Evolutionary conservation across 37 sponge, comb jelly and placozoan genomes (phyloP).

Genomic region (Halichondria panicea): DNA sequence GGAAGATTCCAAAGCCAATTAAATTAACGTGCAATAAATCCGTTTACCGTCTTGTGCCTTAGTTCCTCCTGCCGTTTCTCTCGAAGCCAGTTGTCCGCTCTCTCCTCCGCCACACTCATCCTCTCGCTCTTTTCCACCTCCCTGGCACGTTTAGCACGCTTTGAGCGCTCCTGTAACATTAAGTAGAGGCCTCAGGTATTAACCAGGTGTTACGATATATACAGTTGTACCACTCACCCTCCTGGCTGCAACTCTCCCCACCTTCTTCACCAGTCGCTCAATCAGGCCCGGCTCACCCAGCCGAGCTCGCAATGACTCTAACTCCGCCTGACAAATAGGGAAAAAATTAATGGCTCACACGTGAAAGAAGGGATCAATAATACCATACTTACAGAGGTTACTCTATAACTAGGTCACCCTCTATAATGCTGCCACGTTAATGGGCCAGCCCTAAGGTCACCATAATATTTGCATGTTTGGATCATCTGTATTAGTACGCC

Average conservation of each 20-base stretch:
- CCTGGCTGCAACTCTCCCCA: neutral
- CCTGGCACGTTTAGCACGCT: neutral
- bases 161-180: too few species aligned
- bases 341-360: too few species aligned
- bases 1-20: neutral
- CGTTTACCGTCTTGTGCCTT: slow-evolving; percentile 24
- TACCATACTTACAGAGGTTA: too few species aligned
- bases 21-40: neutral
- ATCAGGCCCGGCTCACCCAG: neutral
- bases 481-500: too few species aligned
- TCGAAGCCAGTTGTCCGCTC: neutral
- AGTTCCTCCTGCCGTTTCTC: slow-evolving; percentile 28
- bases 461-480: too few species aligned
- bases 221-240: neutral
- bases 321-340: too few species aligned
- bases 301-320: neutral
- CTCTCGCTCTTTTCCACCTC: slow-evolving; percentile 9
- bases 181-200: too few species aligned
- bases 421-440: too few species aligned
- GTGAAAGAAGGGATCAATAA: too few species aligned
- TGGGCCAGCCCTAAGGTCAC: too few species aligned
- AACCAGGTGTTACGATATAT: too few species aligned
- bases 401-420: too few species aligned
- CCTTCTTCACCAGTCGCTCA: neutral
- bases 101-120: neutral